Conservation (phyloP, 2,113 vertebrate genomes). For the Anas platyrhynchos region DNA sequence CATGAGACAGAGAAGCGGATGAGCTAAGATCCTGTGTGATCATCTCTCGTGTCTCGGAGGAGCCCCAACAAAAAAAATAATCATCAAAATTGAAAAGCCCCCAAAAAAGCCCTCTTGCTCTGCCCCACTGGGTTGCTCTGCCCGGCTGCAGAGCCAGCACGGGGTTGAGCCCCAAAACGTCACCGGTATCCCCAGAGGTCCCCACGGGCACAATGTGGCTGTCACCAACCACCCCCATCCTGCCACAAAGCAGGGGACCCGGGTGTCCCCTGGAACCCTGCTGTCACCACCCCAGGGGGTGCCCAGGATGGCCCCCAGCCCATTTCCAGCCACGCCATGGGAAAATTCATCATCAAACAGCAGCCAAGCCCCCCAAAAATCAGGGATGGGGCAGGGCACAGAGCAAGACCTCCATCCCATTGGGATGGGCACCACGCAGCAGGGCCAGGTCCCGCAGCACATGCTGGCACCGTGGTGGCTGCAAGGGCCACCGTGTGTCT, state of each 20-base stretch:
- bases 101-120: background rate
- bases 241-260: background rate
- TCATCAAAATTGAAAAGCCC: background rate
- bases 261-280: background rate
- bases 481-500: background rate
- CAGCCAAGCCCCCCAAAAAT: accelerated
- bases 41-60: slow-evolving; percentile 62
- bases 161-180: accelerated
- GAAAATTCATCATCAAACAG: background rate
- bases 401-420: accelerated
- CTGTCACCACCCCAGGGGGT: background rate
- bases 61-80: slow-evolving; percentile 33
- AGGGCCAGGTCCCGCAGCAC: background rate
- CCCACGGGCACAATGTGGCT: accelerated
- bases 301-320: background rate
- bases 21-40: slow-evolving; percentile 77
- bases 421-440: background rate
- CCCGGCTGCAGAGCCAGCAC: background rate
- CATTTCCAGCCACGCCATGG: accelerated
- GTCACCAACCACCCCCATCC: background rate
- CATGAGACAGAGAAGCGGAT: slow-evolving; percentile 74
- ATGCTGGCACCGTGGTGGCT: accelerated
- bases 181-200: accelerated
- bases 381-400: background rate
- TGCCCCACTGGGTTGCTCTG: accelerated